Conservation (phyloP, 2,888 invertebrate genomes). For the Erebia palarica region DNA sequence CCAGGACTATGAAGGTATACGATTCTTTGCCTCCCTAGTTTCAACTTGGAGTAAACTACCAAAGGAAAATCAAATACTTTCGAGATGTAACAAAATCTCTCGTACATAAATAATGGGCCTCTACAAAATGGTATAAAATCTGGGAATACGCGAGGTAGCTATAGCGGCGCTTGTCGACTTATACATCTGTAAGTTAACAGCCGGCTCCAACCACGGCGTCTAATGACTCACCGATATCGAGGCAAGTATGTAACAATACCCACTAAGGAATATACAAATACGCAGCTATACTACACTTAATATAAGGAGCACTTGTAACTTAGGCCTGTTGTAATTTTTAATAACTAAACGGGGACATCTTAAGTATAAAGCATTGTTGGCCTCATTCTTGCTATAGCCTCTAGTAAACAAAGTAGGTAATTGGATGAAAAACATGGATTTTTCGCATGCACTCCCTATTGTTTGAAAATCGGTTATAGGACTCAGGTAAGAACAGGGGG, state of each 20-base stretch:
- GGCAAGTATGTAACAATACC: slow-evolving; percentile 44
- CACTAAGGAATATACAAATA: slow-evolving; percentile 27
- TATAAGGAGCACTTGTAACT: slow-evolving; percentile 17
- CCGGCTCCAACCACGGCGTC: slow-evolving; percentile 58
- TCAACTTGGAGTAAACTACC: not conserved
- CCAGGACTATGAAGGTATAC: not conserved
- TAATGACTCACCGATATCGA: slow-evolving; percentile 64
- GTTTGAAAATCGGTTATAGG: not conserved
- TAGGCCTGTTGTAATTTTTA: slow-evolving; percentile 17
- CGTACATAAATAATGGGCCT: not conserved
- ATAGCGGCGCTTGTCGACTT: slow-evolving; percentile 43
- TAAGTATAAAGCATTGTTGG: not conserved
- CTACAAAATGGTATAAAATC: slow-evolving; percentile 20
- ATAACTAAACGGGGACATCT: slow-evolving; percentile 1
- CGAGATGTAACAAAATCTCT: not conserved
- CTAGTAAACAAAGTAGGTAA: not conserved
- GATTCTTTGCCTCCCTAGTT: too few species aligned
- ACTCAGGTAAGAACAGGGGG: too few species aligned
- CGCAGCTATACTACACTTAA: slow-evolving; percentile 5
- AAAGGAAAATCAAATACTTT: not conserved
- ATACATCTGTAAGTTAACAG: slow-evolving; percentile 48
- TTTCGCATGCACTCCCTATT: not conserved
- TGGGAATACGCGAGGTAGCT: slow-evolving; percentile 34
- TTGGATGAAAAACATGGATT: not conserved
- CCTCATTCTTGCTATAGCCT: not conserved